A percentile compares a stretch with the other conserved stretches of the same genome.
Evolutionary conservation across 2,888 invertebrate species (phyloP).

Genomic region (Rhorus exstirpatorius): DNA sequence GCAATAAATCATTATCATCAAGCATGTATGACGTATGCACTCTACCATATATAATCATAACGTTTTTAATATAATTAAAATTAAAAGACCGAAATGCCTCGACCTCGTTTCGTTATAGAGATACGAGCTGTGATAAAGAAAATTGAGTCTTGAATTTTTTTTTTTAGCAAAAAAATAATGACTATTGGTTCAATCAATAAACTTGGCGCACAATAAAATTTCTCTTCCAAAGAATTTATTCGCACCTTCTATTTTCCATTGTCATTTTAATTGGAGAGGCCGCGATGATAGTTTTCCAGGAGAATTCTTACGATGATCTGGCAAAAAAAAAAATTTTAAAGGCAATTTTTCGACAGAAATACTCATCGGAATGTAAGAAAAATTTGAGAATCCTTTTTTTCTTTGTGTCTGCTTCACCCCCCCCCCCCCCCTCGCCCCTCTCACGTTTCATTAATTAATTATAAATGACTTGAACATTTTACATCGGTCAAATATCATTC

Average conservation of each 20-base stretch:
- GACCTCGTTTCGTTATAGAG: slow-evolving; percentile 26
- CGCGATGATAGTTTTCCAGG: too few relatives aligned
- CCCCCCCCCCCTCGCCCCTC: too few relatives aligned
- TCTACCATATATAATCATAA: slow-evolving; percentile 41
- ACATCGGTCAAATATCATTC: neutral
- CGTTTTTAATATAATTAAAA: slow-evolving; percentile 47
- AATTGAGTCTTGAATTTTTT: slow-evolving; percentile 20
- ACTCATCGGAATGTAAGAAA: too few relatives aligned
- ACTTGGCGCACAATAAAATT: neutral
- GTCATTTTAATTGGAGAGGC: too few relatives aligned
- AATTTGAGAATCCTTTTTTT: too few relatives aligned
- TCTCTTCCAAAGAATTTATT: neutral
- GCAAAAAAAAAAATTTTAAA: too few relatives aligned
- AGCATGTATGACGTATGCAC: neutral
- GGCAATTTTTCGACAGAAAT: too few relatives aligned
- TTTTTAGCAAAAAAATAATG: slow-evolving; percentile 21
- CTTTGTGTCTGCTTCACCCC: too few relatives aligned
- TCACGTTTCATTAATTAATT: too few relatives aligned
- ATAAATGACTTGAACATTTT: neutral
- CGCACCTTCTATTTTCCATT: neutral
- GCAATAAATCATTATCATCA: slow-evolving; percentile 52
- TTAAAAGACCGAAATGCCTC: slow-evolving; percentile 1
- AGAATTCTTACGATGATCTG: too few relatives aligned
- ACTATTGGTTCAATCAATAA: slow-evolving; percentile 36
- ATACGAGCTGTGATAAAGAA: slow-evolving; percentile 15